Evolutionary conservation across 2,113 vertebrate species (phyloP).

Genomic region (Nycticorax nycticorax): DNA sequence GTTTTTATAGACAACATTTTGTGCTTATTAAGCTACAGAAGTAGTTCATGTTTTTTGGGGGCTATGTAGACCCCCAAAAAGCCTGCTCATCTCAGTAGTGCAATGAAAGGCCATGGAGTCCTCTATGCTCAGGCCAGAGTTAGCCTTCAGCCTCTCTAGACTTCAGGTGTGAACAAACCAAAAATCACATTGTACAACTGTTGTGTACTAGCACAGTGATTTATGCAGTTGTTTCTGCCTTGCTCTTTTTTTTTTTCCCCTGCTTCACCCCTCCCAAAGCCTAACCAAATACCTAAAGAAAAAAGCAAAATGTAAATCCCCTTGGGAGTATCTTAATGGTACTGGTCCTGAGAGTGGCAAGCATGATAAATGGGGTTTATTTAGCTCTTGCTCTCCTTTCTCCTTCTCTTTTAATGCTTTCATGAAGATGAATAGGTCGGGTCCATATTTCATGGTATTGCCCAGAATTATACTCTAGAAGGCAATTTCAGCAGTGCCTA

Average conservation of each 20-base stretch:
- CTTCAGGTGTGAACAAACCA: neutral
- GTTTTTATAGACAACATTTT: neutral
- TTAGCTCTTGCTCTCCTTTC: neutral
- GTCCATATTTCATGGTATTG: neutral
- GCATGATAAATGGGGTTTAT: neutral
- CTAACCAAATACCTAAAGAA: neutral
- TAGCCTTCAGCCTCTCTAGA: neutral
- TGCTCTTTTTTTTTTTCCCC: neutral
- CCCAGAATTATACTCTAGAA: neutral
- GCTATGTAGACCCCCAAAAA: neutral
- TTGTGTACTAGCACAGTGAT: neutral
- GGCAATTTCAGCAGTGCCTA: neutral
- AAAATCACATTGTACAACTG: neutral
- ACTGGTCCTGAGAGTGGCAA: neutral
- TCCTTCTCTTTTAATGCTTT: neutral
- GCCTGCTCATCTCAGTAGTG: neutral
- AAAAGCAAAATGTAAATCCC: neutral
- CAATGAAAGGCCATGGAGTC: neutral
- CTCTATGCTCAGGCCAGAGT: neutral
- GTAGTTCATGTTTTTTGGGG: neutral
- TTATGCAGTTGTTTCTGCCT: neutral
- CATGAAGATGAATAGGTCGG: neutral
- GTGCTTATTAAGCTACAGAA: neutral
- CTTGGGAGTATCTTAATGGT: neutral
- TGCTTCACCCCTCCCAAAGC: neutral